A percentile compares a stretch with the other conserved stretches of the same genome.
Conservation (phyloP, 2,797 vertebrate genomes). For the Loriculus beryllinus region DNA sequence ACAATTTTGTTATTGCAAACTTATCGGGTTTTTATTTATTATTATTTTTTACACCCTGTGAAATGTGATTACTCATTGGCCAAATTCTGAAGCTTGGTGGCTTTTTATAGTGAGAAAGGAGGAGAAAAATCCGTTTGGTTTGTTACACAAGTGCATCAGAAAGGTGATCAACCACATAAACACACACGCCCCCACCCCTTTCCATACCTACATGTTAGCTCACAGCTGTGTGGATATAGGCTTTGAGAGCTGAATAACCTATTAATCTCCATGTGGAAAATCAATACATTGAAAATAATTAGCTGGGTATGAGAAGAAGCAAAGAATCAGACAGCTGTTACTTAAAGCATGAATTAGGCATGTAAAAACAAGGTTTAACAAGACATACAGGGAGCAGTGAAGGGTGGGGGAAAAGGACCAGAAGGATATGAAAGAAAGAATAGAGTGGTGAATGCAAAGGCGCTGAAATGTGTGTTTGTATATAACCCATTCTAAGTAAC, state of each 20-base stretch:
- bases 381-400: background rate
- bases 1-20: constrained; percentile 33
- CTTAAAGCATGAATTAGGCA: constrained; percentile 49
- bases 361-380: constrained; percentile 50
- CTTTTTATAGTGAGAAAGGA: background rate
- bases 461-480: background rate
- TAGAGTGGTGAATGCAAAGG: background rate
- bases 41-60: constrained; percentile 21
- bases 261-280: constrained; percentile 70
- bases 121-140: constrained; percentile 23
- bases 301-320: constrained; percentile 55
- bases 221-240: constrained; percentile 46
- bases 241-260: constrained; percentile 59
- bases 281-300: constrained; percentile 74
- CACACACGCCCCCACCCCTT: background rate
- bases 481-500: background rate
- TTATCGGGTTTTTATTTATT: constrained; percentile 29
- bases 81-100: constrained; percentile 14
- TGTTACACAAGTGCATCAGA: constrained; percentile 29
- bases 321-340: constrained; percentile 52
- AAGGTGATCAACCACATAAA: constrained; percentile 33
- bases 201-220: background rate
- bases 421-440: background rate
- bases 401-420: constrained; percentile 9
- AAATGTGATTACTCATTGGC: constrained; percentile 35